Evolutionary conservation across 1,140 invertebrate genomes (phyloP), one percentile per base, ranked within the genome.

Genomic region (Ectropis grisescens): DNA sequence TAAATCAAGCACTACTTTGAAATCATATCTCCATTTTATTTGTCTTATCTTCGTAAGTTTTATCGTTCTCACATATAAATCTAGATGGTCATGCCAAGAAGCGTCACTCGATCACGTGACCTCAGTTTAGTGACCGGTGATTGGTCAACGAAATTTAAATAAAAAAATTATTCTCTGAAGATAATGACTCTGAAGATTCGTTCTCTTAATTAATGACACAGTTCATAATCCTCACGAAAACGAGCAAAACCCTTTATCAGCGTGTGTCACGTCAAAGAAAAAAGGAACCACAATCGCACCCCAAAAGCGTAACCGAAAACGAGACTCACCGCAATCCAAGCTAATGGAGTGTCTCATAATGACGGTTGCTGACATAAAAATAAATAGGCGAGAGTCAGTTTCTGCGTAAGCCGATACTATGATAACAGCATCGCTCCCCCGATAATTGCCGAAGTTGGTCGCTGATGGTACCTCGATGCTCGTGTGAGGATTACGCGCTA

Each of bases 341-440:
- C 72, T 81, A 81, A 81, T 81, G 76, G 72, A 81, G 76, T 81
- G 71, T 78, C 72, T 75, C 69, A 76, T 81, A 76, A 81, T 81
- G 75, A 76, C 70, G 72, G 71, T 74, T 76, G 70, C 68, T 78
- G 76, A 81, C 76, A 81, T 81, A 81, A 81, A 81, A 81, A 81
- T 81, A 81, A 81, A 81, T 81, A 81, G 72, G 60, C 72, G 58
- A 78, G 72, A 78, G 58, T 81, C 76, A 65, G 76, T 81, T 81
- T 81, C 72, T 81, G 69, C 69, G 72, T 81, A 81, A 81, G 76
- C 69, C 68, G 76, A 81, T 81, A 81, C 76, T 81, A 81, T 81
- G 76, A 81, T 81, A 81, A 81, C 75, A 76, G 68, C 70, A 68
- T 68, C 69, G 62, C 68, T 62, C 71, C 71, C 69, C 51, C 69